Conservation (phyloP, 2,113 vertebrate species). For the Perognathus longimembris region DNA sequence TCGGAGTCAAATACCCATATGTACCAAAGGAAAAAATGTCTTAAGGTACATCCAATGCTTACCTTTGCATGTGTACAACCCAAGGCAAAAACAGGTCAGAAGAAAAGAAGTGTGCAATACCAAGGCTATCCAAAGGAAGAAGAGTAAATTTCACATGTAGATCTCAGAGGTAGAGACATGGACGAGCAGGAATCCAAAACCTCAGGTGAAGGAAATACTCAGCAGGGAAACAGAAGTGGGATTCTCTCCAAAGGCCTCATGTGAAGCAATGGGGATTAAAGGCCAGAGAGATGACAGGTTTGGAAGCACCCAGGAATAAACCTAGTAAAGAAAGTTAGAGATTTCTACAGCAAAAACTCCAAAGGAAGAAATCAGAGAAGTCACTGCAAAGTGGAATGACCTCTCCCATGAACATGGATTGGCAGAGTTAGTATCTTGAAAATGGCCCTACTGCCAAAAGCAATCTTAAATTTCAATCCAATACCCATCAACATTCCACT, state of each 20-base stretch:
- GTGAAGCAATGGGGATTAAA: background rate
- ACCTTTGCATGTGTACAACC: background rate
- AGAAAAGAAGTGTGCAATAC: background rate
- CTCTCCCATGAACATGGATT: no score
- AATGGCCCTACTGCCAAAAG: no score
- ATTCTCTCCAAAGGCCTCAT: background rate
- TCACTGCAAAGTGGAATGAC: no score
- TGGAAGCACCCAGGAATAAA: no score
- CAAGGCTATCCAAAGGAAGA: background rate
- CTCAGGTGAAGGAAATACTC: no score
- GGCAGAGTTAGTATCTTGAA: no score
- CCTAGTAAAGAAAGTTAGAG: no score
- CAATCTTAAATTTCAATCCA: no score
- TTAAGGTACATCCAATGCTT: background rate
- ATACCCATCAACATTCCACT: no score
- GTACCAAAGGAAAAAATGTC: background rate
- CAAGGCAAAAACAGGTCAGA: background rate
- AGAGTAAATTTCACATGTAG: background rate
- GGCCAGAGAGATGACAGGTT: background rate
- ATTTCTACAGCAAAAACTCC: no score
- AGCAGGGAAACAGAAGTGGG: background rate
- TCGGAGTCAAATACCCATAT: background rate
- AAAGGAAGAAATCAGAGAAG: no score
- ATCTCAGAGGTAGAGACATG: background rate
- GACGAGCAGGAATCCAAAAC: background rate